Base-by-base conservation (phyloP, 1,140 invertebrate species). In the Ooceraea biroi region DNA sequence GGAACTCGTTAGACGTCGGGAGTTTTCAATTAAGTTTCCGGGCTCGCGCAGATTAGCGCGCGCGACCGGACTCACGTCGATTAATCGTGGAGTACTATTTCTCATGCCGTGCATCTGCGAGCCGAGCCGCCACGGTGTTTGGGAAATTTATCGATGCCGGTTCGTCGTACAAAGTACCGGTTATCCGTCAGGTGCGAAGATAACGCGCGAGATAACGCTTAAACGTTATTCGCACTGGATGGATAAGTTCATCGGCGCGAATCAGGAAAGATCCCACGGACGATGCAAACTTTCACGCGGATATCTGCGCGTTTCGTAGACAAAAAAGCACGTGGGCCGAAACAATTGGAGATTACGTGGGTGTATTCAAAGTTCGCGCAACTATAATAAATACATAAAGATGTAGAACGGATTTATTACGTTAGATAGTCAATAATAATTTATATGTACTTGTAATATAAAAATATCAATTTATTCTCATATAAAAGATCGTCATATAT, bases 21-120 rank as follows among this genome's bases (percentile, higher is more conserved):
- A 83, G 84, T 90, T 89, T 90, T 90, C 88, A 91, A 91, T 91
- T 91, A 91, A 91, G 85, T 87, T 90, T 90, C 88, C 85, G 84
- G 82, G 77, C 87, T 87, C 65, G 58, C 65, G 83, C 57, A 57
- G 87, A 86, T 90, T 83, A 84, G 58, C 74, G 52, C 78, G 74
- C 44, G 63, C 74, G 58, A 50, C 72, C 63, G 71, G 58, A 66
- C 82, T 90, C 74, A 72, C 85, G 83, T 86, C 88, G 83, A 90
- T 90, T 90, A 90, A 90, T 90, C 87, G 83, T 78, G 52, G 77
- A 82, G 89, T 76, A 85, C 25, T 69, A 78, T 85, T 88, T 88
- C 69, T 85, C 46, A 50, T 27, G 12, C 36, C 19, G 71, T 25
- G 60, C 11, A 19, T 17, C n/a, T 57, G 25, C 22, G 60, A 36